Base-by-base conservation (phyloP, 2,888 invertebrate genomes). In the Neocrepidodera transversa region DNA sequence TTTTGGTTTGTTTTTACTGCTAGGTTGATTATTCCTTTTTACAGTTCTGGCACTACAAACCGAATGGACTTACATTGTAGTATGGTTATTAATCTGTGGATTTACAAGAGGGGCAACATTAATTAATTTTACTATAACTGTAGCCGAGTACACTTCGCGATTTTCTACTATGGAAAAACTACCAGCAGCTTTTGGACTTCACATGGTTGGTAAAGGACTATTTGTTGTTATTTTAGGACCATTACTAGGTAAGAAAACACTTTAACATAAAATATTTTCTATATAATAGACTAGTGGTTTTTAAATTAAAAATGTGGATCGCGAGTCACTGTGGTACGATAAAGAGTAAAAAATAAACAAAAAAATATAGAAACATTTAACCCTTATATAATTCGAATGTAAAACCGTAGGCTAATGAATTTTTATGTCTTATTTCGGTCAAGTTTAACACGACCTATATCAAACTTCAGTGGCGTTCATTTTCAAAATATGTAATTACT, bases 41-140 rank as follows among this genome's bases (percentile, higher is more conserved):
- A 2, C 81, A 91, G 91, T 88, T 43, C 79, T 91, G 76, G 91
- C 91, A 0, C 85, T 88, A 72, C 90, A 90, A 79, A 85, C 84
- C 0, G 87, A 88, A 35, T 90, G 88, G 84, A 83, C 84, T 5
- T 83, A 84, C 32, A 80, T 92, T 7, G 85, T 90, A 83, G 69
- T 87, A 3, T 87, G 89, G 86, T 79, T 91, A 60, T 86, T 89
- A 0, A 85, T 91, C 54, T 89, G 89, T 74, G 92, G 92, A 11
- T 91, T 92, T 81, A 86, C 90, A 77, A 83, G 91, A 57, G 91
- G 92, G 58, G 87, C 90, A 73, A 89, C 90, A 11, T 82, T 92
- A 42, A 90, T 90, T 68, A 91, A 91, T 79, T 87, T 90, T 74
- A 89, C 89, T 26, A 83, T 91, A 5, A 89, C 89, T n/a, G 88